Evolutionary conservation across 1,140 invertebrate genomes (phyloP).

Genomic region (Hylyphantes graminicola): DNA sequence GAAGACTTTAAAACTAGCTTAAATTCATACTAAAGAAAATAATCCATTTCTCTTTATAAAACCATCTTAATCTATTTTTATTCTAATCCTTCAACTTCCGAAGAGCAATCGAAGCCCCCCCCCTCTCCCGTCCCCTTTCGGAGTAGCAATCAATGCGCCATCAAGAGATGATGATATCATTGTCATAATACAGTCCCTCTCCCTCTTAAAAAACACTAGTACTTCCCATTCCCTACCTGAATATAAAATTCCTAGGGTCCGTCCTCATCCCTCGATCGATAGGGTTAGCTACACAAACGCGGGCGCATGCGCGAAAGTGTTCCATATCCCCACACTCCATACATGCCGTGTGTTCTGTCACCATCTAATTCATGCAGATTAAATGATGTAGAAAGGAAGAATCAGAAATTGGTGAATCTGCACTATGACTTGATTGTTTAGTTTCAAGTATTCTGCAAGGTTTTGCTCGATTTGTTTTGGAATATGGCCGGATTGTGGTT

Average conservation of each 20-base stretch:
- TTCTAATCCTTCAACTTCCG: neutral
- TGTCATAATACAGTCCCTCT: too few relatives aligned
- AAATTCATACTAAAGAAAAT: too few relatives aligned
- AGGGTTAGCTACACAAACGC: neutral
- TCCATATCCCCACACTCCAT: too few relatives aligned
- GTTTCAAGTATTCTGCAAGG: neutral
- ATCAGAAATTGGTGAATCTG: too few relatives aligned
- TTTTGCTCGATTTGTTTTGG: neutral
- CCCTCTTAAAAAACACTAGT: neutral
- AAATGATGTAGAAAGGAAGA: too few relatives aligned
- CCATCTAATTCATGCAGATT: too few relatives aligned
- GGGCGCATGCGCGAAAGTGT: conserved; percentile 22
- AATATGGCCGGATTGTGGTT: conserved; percentile 1
- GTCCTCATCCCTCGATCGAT: conserved; percentile 28
- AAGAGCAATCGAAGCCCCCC: too few relatives aligned
- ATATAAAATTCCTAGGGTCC: conserved; percentile 16
- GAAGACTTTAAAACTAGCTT: too few relatives aligned
- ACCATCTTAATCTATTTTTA: too few relatives aligned
- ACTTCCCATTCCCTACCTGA: conserved; percentile 1
- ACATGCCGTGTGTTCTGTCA: too few relatives aligned
- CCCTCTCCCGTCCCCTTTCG: too few relatives aligned
- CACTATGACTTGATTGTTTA: conserved; percentile 5
- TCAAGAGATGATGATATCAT: conserved; percentile 25
- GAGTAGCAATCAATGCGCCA: conserved; percentile 15
- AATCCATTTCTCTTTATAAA: too few relatives aligned